Conservation (phyloP, 2,113 vertebrate species). For the Camelus bactrianus region DNA sequence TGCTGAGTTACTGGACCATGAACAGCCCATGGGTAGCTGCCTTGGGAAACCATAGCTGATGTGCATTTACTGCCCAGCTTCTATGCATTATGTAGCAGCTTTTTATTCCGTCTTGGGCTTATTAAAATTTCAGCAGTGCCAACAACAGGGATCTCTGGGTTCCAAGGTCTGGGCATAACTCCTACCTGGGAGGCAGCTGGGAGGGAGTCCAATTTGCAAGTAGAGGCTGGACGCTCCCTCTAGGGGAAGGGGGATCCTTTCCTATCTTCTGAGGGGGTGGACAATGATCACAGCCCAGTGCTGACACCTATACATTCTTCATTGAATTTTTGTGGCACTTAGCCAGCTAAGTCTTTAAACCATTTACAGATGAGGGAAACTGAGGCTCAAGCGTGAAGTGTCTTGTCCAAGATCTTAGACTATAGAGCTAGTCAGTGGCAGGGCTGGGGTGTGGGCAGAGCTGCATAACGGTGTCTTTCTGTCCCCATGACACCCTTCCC, state of each 20-base stretch:
- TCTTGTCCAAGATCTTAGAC: neutral
- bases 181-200: neutral
- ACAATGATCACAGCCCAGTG: neutral
- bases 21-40: constrained; percentile 27
- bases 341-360: neutral
- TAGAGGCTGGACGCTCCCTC: neutral
- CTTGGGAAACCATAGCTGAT: constrained; percentile 8
- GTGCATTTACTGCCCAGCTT: constrained; percentile 21
- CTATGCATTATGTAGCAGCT: constrained; percentile 13
- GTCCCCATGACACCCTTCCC: neutral
- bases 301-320: too few relatives aligned
- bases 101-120: neutral
- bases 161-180: neutral
- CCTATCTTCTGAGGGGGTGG: neutral
- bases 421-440: neutral
- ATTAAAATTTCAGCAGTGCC: neutral
- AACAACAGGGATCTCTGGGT: neutral
- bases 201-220: neutral
- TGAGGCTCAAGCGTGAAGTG: neutral
- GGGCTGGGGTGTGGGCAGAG: neutral
- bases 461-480: neutral
- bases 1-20: constrained; percentile 82
- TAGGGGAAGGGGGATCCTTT: neutral
- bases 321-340: rapidly evolving
- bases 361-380: neutral